A percentile compares a stretch with the other conserved stretches of the same genome.
Conservation (phyloP, 2,888 invertebrate genomes). For the Nemotelus pantherinus region DNA sequence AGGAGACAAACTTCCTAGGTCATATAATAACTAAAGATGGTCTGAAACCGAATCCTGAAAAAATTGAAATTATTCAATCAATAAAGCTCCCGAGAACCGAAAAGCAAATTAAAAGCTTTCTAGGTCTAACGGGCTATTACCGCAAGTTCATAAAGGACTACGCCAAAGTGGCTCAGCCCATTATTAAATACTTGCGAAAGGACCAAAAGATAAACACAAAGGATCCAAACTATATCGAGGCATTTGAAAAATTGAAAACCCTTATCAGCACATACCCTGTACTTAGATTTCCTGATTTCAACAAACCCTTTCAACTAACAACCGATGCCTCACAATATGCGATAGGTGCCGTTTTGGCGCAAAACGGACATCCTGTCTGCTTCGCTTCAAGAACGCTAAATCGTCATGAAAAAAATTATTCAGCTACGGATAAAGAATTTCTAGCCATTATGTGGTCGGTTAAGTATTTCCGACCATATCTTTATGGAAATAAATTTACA, state of each 20-base stretch:
- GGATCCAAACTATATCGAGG: slow-evolving; percentile 39
- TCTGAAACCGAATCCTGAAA: background rate
- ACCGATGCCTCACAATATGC: slow-evolving; percentile 45
- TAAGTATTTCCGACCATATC: background rate
- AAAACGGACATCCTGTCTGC: slow-evolving; percentile 10
- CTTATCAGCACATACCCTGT: slow-evolving; percentile 44
- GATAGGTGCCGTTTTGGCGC: slow-evolving; percentile 14
- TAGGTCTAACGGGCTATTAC: too few species aligned
- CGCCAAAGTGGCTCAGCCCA: too few species aligned
- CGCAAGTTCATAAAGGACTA: too few species aligned
- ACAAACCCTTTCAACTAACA: slow-evolving; percentile 44
- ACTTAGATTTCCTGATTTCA: slow-evolving; percentile 38
- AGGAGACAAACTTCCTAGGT: background rate
- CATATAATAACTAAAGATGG: slow-evolving; percentile 3
- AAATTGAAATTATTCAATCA: too few species aligned
- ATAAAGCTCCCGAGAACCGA: too few species aligned
- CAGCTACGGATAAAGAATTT: background rate
- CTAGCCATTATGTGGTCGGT: slow-evolving; percentile 18
- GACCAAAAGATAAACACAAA: too few species aligned
- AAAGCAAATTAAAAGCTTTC: too few species aligned
- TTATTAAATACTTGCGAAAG: too few species aligned
- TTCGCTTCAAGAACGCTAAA: slow-evolving; percentile 1
- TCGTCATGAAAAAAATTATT: background rate
- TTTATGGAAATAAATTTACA: slow-evolving; percentile 6
- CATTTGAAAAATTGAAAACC: slow-evolving; percentile 49